These are phyloP conservation scores for Zaprionus africanus DNA, from an alignment of 1,140 invertebrate species.

Conservation along the genomic window DNA sequence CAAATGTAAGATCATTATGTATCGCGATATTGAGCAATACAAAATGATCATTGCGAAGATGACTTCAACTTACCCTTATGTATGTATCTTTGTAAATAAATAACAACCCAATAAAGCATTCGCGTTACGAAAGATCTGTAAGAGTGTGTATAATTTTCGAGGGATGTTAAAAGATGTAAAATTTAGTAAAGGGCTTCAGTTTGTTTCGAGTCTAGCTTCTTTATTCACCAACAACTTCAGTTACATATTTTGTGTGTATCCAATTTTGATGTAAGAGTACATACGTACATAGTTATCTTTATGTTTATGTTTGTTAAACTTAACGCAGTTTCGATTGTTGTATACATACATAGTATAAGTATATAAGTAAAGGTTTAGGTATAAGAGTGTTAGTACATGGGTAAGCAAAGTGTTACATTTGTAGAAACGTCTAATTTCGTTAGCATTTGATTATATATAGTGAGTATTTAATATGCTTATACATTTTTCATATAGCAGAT, in stretches of 20 bases:
- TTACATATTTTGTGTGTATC: constrained; percentile 67
- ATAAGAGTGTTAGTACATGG: constrained; percentile 28
- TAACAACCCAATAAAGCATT: constrained; percentile 22
- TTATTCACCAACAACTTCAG: constrained; percentile 84
- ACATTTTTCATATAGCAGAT: constrained; percentile 18
- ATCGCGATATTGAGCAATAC: constrained; percentile 6
- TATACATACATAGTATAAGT: constrained; percentile 20
- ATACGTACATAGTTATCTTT: constrained; percentile 33
- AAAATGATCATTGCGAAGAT: constrained; percentile 26
- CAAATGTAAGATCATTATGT: constrained; percentile 22
- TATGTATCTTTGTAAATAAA: constrained; percentile 46
- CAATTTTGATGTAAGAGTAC: constrained; percentile 50
- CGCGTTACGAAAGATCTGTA: constrained; percentile 6
- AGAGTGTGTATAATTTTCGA: background rate
- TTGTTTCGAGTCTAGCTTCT: constrained; percentile 76
- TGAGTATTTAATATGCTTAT: constrained; percentile 11
- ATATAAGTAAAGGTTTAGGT: constrained; percentile 19
- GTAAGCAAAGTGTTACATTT: constrained; percentile 28
- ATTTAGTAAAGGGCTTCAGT: background rate
- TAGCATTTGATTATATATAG: constrained; percentile 32
- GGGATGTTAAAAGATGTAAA: background rate
- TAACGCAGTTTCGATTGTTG: constrained; percentile 56
- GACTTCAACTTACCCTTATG: constrained; percentile 5
- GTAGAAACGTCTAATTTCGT: constrained; percentile 11
- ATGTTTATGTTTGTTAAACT: constrained; percentile 49